These are phyloP conservation scores for Hippocampus mohnikei DNA, from an alignment of 2,113 vertebrate genomes.

Conservation along the genomic window DNA sequence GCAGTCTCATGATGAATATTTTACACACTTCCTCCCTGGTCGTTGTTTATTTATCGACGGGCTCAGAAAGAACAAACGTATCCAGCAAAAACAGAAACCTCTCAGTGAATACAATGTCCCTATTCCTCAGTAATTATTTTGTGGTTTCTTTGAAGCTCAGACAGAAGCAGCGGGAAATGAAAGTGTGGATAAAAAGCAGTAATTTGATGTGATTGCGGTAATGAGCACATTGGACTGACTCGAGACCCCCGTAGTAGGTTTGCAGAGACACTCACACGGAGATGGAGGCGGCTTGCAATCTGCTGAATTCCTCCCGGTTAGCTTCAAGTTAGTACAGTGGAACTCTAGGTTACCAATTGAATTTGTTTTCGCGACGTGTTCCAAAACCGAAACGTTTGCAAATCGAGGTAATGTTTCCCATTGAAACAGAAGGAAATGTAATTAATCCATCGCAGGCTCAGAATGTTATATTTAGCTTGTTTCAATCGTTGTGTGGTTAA, in stretches of 20 bases:
- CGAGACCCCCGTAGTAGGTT: conserved; percentile 23
- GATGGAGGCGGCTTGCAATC: conserved; percentile 7
- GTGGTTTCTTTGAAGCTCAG: conserved; percentile 9
- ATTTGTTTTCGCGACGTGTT: no score
- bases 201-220: conserved; percentile 65
- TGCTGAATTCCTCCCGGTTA: not conserved
- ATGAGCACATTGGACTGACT: conserved; percentile 38
- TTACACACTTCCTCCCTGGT: conserved; percentile 54
- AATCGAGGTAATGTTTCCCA: no score
- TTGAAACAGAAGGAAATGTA: no score
- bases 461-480: no score
- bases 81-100: conserved; percentile 10
- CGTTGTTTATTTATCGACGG: conserved; percentile 73
- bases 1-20: conserved; percentile 68
- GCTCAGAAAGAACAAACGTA: conserved; percentile 47
- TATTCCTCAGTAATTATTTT: not conserved
- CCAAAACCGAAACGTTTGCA: no score
- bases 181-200: conserved; percentile 33
- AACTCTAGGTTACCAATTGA: no score
- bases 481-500: no score
- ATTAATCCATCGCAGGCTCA: no score
- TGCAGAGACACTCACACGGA: conserved; percentile 8
- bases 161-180: conserved; percentile 34
- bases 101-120: not conserved
- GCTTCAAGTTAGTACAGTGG: not conserved